phyloP scores from a whole-genome alignment of 2,888 invertebrate species.

The Lysandra bellargus region DNA sequence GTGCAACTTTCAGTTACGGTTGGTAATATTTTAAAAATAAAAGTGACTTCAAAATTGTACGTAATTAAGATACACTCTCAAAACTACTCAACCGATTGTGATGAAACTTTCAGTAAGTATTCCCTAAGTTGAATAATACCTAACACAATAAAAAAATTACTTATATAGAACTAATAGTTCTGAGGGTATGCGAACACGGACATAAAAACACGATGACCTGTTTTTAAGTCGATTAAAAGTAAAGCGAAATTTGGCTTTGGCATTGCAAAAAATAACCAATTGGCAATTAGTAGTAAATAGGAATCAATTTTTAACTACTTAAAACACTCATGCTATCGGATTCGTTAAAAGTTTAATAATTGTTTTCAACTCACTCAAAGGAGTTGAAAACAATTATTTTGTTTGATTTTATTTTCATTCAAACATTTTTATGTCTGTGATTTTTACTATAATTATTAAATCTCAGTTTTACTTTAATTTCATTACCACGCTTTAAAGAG shows the following conservation, averaged over 20 bases:
- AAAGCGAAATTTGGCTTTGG: neutral
- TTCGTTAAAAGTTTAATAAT: constrained; percentile 15
- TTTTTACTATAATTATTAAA: neutral
- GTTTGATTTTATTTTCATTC: neutral
- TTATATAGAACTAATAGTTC: too few relatives aligned
- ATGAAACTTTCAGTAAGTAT: too few relatives aligned
- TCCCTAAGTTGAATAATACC: too few relatives aligned
- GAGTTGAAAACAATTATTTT: neutral
- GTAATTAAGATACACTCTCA: too few relatives aligned
- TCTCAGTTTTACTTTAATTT: neutral
- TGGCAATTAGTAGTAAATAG: neutral
- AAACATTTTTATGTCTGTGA: neutral
- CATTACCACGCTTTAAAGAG: neutral
- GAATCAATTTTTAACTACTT: neutral
- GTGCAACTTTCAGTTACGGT: too few relatives aligned
- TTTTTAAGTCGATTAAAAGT: neutral
- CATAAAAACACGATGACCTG: too few relatives aligned
- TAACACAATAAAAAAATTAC: too few relatives aligned
- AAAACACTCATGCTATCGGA: neutral
- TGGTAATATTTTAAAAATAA: neutral
- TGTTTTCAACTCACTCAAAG: neutral
- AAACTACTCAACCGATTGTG: too few relatives aligned
- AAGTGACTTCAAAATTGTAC: too few relatives aligned
- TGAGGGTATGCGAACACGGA: too few relatives aligned
- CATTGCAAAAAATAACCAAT: neutral